Base-by-base conservation (phyloP, 2,888 invertebrate genomes). In the Epirrhoe alternata region DNA sequence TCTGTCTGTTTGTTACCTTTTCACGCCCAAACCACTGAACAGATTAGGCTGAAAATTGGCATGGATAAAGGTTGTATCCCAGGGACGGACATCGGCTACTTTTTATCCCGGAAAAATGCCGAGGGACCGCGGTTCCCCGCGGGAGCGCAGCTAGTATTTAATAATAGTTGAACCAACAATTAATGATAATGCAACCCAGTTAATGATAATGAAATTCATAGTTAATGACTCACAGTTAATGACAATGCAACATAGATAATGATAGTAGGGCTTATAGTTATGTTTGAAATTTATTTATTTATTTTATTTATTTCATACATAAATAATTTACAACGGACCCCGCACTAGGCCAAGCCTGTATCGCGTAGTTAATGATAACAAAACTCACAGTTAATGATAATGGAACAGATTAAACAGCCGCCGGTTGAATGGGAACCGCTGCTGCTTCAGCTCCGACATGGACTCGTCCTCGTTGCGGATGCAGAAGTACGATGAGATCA, bases 401-500 rank as follows among this genome's bases (percentile, higher is more conserved):
- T 96, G 96, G 78, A 97, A 94, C 78, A 97, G 95, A 87, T 96
- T 96, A 77, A 96, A 96, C 33, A 97, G 94, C 64, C 96, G 92
- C 78, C 96, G 94, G 87, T 96, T 96, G 94, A 96, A 94, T 68
- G 95, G 94, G 81, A 87, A 83, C 77, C 86, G 87, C 80, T 86
- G 94, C 81, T 83, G 93, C 84, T 89, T 90, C 74, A 94, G 90
- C 90, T 89, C 90, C 45, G 94, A 88, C 79, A 94, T 95, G 87
- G 85, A 86, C 57, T 96, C 97, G 66, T 97, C 97, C 78, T 97
- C 97, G 74, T 95, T 95, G 51, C 96, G 91, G 79, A 96, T 97
- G 86, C 97, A 96, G 92, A 97, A 97, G 93, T 97, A 97, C 79
- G 96, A 96, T 74, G 96, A 96, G 79, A 97, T 97, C 51, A 95